Base-by-base conservation (phyloP, 2,797 vertebrate species). In the Sebastes goodei region DNA sequence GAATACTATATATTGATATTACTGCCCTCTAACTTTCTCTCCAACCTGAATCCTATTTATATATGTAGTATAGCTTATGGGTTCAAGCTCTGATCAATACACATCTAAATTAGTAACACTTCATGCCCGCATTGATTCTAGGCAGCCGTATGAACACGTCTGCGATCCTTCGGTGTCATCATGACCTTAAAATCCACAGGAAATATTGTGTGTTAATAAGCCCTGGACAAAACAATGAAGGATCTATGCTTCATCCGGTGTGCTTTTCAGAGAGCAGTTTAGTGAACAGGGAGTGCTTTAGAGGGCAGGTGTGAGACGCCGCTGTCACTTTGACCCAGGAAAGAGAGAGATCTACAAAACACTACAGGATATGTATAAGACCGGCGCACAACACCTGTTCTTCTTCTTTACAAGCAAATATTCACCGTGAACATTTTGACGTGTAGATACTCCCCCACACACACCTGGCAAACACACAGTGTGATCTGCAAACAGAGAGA, bases 301-400 rank as follows among this genome's bases (percentile, higher is more conserved):
- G 23, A 65, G 33, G 10, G 74, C 74, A 76, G 82, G 63, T 83
- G 70, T 83, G 75, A 80, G 46, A 74, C 15, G 23, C 23, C 52
- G 57, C 55, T 76, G 67, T 81, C 75, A 57, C 66, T 55, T 52
- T 85, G 80, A 86, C 70, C 76, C 65, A 59, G 57, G 21, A 42
- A 29, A 29, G 14, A 35, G 10, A 35, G 17, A 33, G 49, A 52
- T 27, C 33, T 27, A 59, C 55, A 55, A 71, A 66, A 70, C 61
- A 69, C 21, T 32, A 5, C 53, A 23, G 10, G 10, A 63, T 32
- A 30, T 25, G 46, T 53, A 11, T 20, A 17, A 55, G 23, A 71
- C 7, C 35, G 10, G 6, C 14, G 12, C 46, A 56, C 11, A 74
- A 71, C 76, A 80, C 38, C 74, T 83, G 71, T 15, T 73, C 35